phyloP scores from a whole-genome alignment of 2,888 invertebrate genomes.

The Ditula angustiorana region DNA sequence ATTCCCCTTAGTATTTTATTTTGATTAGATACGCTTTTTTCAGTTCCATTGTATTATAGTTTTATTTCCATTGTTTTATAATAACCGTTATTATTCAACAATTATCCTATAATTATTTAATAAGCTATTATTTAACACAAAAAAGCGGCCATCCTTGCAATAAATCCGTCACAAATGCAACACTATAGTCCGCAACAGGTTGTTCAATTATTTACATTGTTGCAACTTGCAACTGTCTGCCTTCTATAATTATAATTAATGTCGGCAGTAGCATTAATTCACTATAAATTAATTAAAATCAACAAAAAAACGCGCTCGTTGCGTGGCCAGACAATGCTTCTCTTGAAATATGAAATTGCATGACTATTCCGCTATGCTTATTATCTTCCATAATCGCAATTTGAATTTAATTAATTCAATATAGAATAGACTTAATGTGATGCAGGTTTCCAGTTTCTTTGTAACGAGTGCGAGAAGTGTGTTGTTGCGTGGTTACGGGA shows the following conservation, averaged over 20 bases:
- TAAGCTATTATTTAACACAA: slow-evolving; percentile 44
- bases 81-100: slow-evolving; percentile 45
- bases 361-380: slow-evolving; percentile 21
- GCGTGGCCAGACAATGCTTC: slow-evolving; percentile 38
- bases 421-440: slow-evolving; percentile 10
- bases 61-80: slow-evolving; percentile 34
- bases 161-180: slow-evolving; percentile 51
- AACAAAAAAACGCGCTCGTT: slow-evolving; percentile 45
- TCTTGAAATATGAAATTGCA: slow-evolving; percentile 35
- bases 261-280: slow-evolving; percentile 48
- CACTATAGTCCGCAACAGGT: slow-evolving; percentile 49
- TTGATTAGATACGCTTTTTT: neutral
- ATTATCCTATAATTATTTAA: slow-evolving; percentile 33
- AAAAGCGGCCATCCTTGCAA: slow-evolving; percentile 49
- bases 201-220: slow-evolving; percentile 53
- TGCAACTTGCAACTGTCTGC: slow-evolving; percentile 44
- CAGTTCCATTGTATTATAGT: neutral
- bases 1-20: neutral
- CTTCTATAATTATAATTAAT: slow-evolving; percentile 46
- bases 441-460: neutral
- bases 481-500: neutral
- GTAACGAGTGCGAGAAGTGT: neutral
- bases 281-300: slow-evolving; percentile 50
- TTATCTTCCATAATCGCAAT: slow-evolving; percentile 18
- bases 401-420: slow-evolving; percentile 12